Base-by-base conservation (phyloP, 2,797 vertebrate species). In the Hyperoplus immaculatus region DNA sequence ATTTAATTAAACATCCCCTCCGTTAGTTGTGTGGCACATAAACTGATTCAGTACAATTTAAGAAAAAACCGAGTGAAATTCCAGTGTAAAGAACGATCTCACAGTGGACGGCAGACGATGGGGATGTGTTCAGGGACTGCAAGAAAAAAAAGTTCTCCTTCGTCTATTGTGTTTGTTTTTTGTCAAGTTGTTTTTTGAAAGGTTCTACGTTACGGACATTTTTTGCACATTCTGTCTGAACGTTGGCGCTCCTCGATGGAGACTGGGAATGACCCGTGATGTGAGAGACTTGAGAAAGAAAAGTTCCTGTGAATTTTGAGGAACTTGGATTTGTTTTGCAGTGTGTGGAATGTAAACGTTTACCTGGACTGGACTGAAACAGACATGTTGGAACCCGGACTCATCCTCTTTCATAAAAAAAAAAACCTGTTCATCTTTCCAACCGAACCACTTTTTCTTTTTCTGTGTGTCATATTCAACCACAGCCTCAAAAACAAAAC, bases 21-120 rank as follows among this genome's bases (percentile, higher is more conserved):
- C 18, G 38, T 84, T 83, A 60, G 68, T 90, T 90, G 88, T 85
- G 83, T 87, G 95, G 95, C 95, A 95, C 95, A 95, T 96, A 94
- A 87, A 89, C 76, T 74, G 85, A 90, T 72, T 73, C 41, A 29
- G 64, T 75, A 81, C 50, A 68, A 62, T 81, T 77, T 8, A 59
- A 54, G 59, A 54, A 61, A 57, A 72, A 68, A 60, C 54, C 65
- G 79, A 67, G 60, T 85, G 57, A 66, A 67, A 76, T 70, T 62
- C 41, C 7, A 29, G 46, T 39, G 64, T 81, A 42, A 67, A 66
- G 75, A 74, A 38, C 69, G 77, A 29, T 70, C 11, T 62, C 3
- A 43, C 51, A 5, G 56, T 15, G 70, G 65, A 60, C 7, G 49
- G 58, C 74, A 75, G 74, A 75, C 18, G 29, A 29, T 29, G 0